Percentiles rank a stretch among this genome's conserved stretches.
phyloP scores from a whole-genome alignment of 2,888 invertebrate genomes.

The Hydropsyche betteni region DNA sequence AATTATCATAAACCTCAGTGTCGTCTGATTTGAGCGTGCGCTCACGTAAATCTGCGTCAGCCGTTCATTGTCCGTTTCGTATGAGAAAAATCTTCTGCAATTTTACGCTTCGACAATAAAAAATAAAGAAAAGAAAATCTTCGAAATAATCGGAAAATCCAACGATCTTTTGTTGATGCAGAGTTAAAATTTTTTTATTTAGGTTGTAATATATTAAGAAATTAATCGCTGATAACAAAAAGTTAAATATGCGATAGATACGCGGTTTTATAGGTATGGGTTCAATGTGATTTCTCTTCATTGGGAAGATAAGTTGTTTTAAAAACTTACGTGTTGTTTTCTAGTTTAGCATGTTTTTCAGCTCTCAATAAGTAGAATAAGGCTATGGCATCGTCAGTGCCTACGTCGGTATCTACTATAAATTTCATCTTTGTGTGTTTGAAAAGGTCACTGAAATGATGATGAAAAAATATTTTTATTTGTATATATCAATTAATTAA shows the following conservation, averaged over 20 bases:
- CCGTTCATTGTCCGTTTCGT: conserved; percentile 19
- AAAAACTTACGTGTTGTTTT: conserved; percentile 51
- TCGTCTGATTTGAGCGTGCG: conserved; percentile 19
- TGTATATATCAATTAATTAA: no score
- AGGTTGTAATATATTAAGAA: no score
- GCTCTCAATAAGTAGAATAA: conserved; percentile 67
- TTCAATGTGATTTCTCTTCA: not conserved
- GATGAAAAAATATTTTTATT: not conserved
- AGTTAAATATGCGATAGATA: no score
- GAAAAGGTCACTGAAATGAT: conserved; percentile 17
- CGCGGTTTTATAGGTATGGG: not conserved
- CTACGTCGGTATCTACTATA: conserved; percentile 71
- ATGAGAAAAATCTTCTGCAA: not conserved
- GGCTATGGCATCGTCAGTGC: conserved; percentile 73
- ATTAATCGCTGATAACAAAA: not conserved
- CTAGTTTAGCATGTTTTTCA: conserved; percentile 56
- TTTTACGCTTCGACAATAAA: conserved; percentile 1
- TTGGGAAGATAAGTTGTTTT: no score
- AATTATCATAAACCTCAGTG: conserved; percentile 11
- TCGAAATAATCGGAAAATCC: not conserved
- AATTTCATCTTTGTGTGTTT: conserved; percentile 52
- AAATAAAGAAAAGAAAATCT: not conserved
- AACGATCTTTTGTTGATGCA: not conserved
- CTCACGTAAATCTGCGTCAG: not conserved
- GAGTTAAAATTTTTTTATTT: no score